phyloP scores from a whole-genome alignment of 2,797 vertebrate genomes.

The Sebastes steindachneri region DNA sequence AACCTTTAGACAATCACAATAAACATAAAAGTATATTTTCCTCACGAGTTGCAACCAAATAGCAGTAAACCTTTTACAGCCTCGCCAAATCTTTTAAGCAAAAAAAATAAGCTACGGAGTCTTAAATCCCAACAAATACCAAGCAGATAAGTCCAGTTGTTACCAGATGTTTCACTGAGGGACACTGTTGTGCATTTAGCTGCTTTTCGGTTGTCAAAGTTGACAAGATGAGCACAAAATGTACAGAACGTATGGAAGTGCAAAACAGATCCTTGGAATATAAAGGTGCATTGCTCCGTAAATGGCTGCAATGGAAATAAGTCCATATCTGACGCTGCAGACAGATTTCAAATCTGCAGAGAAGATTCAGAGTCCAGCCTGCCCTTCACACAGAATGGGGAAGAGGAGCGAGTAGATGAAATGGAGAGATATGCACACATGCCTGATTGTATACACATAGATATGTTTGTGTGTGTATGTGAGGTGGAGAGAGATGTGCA shows the following conservation, averaged over 20 bases:
- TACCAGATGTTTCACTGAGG: not conserved
- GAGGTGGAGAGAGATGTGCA: not conserved
- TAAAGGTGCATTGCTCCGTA: not conserved
- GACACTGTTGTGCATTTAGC: not conserved
- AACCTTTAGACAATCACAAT: not conserved
- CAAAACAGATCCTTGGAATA: not conserved
- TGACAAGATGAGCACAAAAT: constrained; percentile 3
- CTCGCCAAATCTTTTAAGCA: not conserved
- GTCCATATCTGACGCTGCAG: not conserved
- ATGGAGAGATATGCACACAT: not conserved
- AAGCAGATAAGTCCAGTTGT: not conserved
- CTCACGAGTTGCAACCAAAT: not conserved
- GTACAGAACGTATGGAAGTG: not conserved
- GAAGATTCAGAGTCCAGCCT: not conserved
- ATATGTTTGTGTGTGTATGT: constrained; percentile 5
- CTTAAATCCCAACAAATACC: not conserved
- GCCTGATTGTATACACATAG: not conserved
- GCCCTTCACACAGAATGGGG: constrained; percentile 1
- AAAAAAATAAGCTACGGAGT: not conserved
- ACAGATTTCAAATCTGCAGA: not conserved
- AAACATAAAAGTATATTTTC: not conserved
- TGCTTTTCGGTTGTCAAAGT: not conserved
- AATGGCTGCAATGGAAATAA: not conserved
- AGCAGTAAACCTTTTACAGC: not conserved
- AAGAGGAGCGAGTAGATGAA: not conserved